Evolutionary conservation across 2,888 invertebrate species (phyloP).

Genomic region (Altica lythri): DNA sequence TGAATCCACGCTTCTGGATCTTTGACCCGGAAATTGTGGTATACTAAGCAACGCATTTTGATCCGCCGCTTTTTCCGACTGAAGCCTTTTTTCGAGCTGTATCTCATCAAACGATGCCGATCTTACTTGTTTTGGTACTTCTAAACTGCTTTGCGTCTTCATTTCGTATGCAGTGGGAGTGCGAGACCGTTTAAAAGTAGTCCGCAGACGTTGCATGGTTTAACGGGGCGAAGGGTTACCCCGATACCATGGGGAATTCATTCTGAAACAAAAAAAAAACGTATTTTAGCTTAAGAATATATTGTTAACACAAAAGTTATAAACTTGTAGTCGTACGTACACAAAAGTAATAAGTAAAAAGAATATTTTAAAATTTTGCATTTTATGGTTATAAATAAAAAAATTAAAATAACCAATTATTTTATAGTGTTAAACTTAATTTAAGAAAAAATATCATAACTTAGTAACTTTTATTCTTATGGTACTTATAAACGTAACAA

Average conservation of each 20-base stretch:
- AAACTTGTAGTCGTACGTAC: too few species aligned
- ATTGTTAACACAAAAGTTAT: neutral
- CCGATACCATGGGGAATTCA: constrained; percentile 19
- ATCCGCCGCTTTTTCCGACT: constrained; percentile 46
- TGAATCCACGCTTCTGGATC: constrained; percentile 82
- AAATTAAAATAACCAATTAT: too few species aligned
- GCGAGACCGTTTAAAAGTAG: constrained; percentile 85
- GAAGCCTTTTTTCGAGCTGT: constrained; percentile 74
- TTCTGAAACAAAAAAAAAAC: constrained; percentile 25
- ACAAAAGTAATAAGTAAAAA: too few species aligned
- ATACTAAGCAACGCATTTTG: constrained; percentile 64
- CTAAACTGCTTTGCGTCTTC: constrained; percentile 89
- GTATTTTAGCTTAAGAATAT: neutral
- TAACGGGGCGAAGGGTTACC: constrained; percentile 28
- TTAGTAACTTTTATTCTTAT: too few species aligned
- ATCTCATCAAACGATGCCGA: constrained; percentile 91
- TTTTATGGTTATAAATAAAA: too few species aligned
- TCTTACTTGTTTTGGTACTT: constrained; percentile 88
- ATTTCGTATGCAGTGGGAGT: constrained; percentile 89
- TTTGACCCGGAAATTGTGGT: constrained; percentile 69
- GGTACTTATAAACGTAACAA: too few species aligned
- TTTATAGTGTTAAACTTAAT: too few species aligned
- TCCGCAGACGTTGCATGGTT: constrained; percentile 77
- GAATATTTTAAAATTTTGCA: too few species aligned
- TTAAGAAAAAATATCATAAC: too few species aligned